Base-by-base conservation (phyloP, 2,113 vertebrate species). In the Gulo gulo region DNA sequence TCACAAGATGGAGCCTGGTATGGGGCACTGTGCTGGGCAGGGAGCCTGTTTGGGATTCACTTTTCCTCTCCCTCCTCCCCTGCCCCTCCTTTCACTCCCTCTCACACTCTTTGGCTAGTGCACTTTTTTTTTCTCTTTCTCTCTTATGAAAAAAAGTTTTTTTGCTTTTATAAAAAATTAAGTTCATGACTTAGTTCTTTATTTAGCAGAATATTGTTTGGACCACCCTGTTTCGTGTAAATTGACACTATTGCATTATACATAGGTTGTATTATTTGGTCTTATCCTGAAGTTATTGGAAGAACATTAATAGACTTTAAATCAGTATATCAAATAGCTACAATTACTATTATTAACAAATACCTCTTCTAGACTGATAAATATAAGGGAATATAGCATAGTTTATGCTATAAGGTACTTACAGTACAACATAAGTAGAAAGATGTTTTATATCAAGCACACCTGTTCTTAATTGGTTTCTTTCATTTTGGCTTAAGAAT, bases 401-500 rank as follows among this genome's bases (percentile, higher is more conserved):
- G 6, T n/a, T 83, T 69, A 50, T 59, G 20, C 47, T 59, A 79
- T 61, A 39, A 88, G 42, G 4, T 91, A 42, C 18, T 57, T 80
- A n/a, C 18, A 71, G 15, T 16, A 8, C 16, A 79, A 59, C 3
- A 34, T 82, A 74, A 67, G 15, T 79, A 92, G 71, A 91, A 61
- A 91, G 4, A 6, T 50, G 61, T 42, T 85, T 95, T 39, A 42
- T 18, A 65, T 67, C 4, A 91, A 23, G 47, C 82, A 94, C 8
- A 73, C 10, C 74, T 63, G 52, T 31, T 93, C 39, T 24, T 57
- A 47, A 39, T 74, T 47, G n/a, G 4, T 79, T 84, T 80, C n/a
- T 57, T 97, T 91, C 67, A 59, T 81, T 81, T 67, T 82, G 16
- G 34, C 36, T 80, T 82, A 81, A 92, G 45, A 94, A 94, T 57